Evolutionary conservation across 2,797 vertebrate genomes (phyloP).

Genomic region (Acrocephalus scirpaceus): DNA sequence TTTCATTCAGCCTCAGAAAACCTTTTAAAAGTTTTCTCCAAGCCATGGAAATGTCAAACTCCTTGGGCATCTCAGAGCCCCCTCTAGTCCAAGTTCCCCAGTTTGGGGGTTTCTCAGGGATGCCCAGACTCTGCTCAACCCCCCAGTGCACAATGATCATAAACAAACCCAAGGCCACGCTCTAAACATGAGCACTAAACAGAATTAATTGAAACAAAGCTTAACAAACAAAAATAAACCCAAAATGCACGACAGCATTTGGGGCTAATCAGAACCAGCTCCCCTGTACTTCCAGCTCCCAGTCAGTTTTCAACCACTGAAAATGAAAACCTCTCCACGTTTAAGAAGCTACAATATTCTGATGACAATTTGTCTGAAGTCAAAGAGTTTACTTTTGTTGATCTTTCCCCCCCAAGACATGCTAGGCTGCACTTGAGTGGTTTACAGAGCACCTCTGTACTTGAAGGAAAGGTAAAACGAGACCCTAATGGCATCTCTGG

Average conservation of each 20-base stretch:
- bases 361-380: neutral
- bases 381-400: neutral
- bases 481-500: neutral
- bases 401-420: neutral
- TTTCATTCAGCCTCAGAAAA: neutral
- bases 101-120: neutral
- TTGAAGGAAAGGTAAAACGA: neutral
- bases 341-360: neutral
- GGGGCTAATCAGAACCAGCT: conserved; percentile 56
- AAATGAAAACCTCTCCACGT: neutral
- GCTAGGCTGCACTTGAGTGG: neutral
- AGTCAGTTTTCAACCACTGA: conserved; percentile 37
- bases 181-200: neutral
- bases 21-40: neutral
- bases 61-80: neutral
- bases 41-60: neutral
- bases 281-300: conserved; percentile 26
- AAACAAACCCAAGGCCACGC: neutral
- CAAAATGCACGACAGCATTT: neutral
- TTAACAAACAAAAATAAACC: conserved; percentile 36
- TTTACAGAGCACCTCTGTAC: neutral
- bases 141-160: accelerated
- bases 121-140: neutral
- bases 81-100: neutral
- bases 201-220: neutral